phyloP scores from a whole-genome alignment of 2,113 vertebrate genomes.

The Peromyscus californicus region DNA sequence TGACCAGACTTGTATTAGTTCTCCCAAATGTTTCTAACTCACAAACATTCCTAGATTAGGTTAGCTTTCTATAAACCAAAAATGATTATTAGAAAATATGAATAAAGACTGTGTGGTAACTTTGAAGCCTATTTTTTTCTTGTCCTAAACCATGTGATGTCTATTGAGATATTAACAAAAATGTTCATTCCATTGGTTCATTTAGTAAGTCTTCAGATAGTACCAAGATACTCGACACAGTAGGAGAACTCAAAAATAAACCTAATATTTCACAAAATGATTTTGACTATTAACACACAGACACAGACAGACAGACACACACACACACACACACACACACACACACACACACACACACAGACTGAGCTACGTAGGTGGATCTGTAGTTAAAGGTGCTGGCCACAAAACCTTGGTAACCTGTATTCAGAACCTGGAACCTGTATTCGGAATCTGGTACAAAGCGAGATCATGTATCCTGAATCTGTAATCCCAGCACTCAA shows the following conservation, averaged over 20 bases:
- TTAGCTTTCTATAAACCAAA: constrained; percentile 14
- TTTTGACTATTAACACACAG: background rate
- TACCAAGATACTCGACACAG: background rate
- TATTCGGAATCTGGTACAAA: background rate
- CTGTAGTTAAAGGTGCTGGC: background rate
- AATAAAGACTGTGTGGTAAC: background rate
- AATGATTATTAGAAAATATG: background rate
- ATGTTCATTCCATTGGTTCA: background rate
- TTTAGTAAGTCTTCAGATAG: constrained; percentile 7
- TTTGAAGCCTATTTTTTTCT: background rate
- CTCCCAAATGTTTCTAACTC: background rate
- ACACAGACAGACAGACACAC: background rate
- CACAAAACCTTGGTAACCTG: background rate
- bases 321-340: background rate
- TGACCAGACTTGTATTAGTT: background rate
- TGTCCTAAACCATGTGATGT: background rate
- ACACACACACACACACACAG: no score
- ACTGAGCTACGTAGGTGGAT: background rate
- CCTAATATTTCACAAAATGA: background rate
- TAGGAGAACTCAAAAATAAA: background rate
- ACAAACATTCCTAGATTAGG: background rate
- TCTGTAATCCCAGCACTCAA: background rate
- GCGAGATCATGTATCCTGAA: no score
- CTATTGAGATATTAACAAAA: background rate
- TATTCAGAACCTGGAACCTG: background rate